Evolutionary conservation across 2,797 vertebrate species (phyloP).

Genomic region (Furcifer pardalis): DNA sequence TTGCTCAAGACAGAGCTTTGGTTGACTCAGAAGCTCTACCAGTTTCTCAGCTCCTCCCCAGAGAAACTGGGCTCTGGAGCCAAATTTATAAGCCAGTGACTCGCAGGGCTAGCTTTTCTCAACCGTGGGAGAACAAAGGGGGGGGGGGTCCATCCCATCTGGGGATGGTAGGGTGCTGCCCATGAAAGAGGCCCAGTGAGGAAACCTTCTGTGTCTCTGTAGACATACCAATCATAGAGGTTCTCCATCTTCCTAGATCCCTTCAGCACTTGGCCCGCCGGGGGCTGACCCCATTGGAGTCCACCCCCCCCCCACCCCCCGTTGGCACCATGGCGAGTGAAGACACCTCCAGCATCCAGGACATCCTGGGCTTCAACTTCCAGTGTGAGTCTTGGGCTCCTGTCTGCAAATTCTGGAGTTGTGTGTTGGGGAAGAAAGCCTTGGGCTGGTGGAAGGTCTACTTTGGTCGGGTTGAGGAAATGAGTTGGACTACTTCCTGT

Average conservation of each 20-base stretch:
- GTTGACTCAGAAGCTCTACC: neutral
- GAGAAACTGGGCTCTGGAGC: neutral
- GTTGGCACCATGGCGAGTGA: slow-evolving; percentile 70
- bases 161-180: too few relatives aligned
- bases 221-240: neutral
- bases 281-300: neutral
- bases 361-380: slow-evolving; percentile 71
- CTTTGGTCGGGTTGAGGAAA: neutral
- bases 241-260: neutral
- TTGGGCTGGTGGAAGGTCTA: accelerated
- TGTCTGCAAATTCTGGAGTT: too few relatives aligned
- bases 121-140: neutral
- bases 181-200: neutral
- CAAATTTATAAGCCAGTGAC: neutral
- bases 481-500: too few relatives aligned
- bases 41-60: neutral
- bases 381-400: slow-evolving; percentile 65
- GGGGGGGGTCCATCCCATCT: neutral
- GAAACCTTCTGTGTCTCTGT: neutral
- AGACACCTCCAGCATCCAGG: slow-evolving; percentile 41
- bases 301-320: accelerated
- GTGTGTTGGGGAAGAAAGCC: neutral
- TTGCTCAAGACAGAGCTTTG: neutral
- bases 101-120: neutral
- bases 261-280: neutral